Evolutionary conservation across 2,113 vertebrate genomes (phyloP), one percentile per base, ranked within the genome.

Genomic region (Gasterosteus aculeatus): DNA sequence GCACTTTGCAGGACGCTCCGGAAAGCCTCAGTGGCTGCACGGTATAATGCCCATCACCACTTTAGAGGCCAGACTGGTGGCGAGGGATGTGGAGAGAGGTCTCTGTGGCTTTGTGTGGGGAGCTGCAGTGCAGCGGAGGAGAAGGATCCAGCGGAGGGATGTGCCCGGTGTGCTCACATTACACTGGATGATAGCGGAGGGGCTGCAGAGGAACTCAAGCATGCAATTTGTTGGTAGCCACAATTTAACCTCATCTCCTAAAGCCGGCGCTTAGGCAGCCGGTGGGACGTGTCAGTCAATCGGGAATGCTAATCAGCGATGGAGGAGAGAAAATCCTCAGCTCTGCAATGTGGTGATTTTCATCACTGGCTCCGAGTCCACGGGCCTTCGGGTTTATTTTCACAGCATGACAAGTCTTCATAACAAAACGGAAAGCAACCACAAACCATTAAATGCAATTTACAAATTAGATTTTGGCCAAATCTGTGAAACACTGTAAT

Each of bases 201-300:
- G 86, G 69, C 22, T 88, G 84, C 85, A 84, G 76, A 89, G 91
- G 91, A 94, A 90, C 91, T 94, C 68, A 81, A 94, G 92, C 91
- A 76, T 94, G 82, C 92, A 88, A 81, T 96, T 95, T 95, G 91
- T 90, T 93, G 90, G 92, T 90, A 91, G 92, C 90, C 94, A 90
- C 92, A 91, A 86, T 92, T 93, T 90, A 94, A 92, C 93, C 90
- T 94, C 91, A 84, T 90, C 90, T 91, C 88, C 82, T 90, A 84
- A 89, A 90, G 85, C 89, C 77, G 85, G 88, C 82, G 69, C 88
- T 90, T 82, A 19, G 88, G 91, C 87, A 92, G 89, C 87, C 81
- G 81, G 65, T 91, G 86, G 74, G 63, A 81, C 44, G 85, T 93
- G 92, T 94, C 92, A 93, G 82, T 94, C 93, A 92, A 82, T 84